Conservation (phyloP, 2,113 vertebrate species). For the Platysteira castanea region DNA sequence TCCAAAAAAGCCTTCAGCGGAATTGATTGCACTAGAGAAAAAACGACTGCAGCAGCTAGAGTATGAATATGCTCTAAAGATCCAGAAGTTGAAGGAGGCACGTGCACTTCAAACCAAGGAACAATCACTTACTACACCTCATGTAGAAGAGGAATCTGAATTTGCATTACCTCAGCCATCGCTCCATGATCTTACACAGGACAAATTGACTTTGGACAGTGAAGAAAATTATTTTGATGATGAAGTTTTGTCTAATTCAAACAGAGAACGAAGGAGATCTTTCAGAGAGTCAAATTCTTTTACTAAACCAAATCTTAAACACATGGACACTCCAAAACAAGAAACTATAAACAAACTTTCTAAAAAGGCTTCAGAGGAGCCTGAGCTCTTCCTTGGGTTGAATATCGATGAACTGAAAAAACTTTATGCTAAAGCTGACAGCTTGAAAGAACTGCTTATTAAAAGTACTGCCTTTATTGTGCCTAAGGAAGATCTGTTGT, state of each 20-base stretch:
- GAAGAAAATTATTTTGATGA: constrained; percentile 86
- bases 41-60: constrained; percentile 91
- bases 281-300: constrained; percentile 86
- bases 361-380: constrained; percentile 58
- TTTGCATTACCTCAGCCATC: constrained; percentile 90
- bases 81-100: constrained; percentile 92
- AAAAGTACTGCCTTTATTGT: constrained; percentile 64
- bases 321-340: constrained; percentile 75
- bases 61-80: constrained; percentile 95
- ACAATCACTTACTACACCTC: constrained; percentile 30
- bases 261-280: constrained; percentile 81
- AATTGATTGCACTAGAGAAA: constrained; percentile 90
- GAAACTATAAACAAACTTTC: constrained; percentile 70
- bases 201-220: constrained; percentile 87
- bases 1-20: constrained; percentile 85
- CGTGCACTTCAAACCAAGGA: constrained; percentile 82
- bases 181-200: constrained; percentile 94
- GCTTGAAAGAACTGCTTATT: constrained; percentile 81
- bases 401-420: constrained; percentile 84
- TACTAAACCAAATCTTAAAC: constrained; percentile 92
- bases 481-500: constrained; percentile 43
- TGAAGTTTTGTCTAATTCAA: constrained; percentile 71
- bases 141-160: constrained; percentile 69
- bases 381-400: constrained; percentile 84
- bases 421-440: constrained; percentile 75